Conservation (phyloP, 2,113 vertebrate genomes). For the Corydoras sp. region DNA sequence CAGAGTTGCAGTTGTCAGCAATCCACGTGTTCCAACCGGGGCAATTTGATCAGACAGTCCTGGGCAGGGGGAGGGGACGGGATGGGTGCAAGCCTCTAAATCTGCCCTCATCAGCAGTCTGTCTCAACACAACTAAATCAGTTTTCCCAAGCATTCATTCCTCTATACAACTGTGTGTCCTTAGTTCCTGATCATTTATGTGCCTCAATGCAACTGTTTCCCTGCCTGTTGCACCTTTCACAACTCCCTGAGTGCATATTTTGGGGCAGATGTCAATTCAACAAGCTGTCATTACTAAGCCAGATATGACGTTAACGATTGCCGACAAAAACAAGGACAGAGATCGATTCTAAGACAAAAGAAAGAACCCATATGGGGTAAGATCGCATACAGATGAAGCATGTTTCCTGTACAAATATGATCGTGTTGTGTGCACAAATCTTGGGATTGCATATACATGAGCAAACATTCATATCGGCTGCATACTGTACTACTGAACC, state of each 20-base stretch:
- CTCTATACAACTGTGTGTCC: background rate
- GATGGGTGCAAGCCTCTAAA: background rate
- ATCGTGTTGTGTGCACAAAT: too few species aligned
- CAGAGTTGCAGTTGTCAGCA: conserved; percentile 49
- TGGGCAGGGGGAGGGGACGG: conserved; percentile 20
- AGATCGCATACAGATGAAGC: too few species aligned
- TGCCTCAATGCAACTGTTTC: background rate
- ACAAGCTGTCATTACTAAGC: too few species aligned
- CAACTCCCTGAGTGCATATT: too few species aligned
- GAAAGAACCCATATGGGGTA: too few species aligned
- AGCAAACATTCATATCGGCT: background rate
- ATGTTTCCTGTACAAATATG: too few species aligned
- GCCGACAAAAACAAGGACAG: too few species aligned
- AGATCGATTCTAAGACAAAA: too few species aligned
- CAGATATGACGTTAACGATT: too few species aligned
- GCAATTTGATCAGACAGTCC: conserved; percentile 47
- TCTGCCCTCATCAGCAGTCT: conserved; percentile 45
- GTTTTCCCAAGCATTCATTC: background rate
- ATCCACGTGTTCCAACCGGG: conserved; percentile 41
- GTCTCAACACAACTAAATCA: conserved; percentile 9
- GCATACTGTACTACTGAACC: too few species aligned
- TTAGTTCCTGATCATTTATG: background rate
- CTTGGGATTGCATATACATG: background rate
- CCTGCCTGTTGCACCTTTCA: background rate
- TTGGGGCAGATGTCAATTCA: too few species aligned